phyloP scores from a whole-genome alignment of 2,113 vertebrate genomes.

The Casuarius casuarius region DNA sequence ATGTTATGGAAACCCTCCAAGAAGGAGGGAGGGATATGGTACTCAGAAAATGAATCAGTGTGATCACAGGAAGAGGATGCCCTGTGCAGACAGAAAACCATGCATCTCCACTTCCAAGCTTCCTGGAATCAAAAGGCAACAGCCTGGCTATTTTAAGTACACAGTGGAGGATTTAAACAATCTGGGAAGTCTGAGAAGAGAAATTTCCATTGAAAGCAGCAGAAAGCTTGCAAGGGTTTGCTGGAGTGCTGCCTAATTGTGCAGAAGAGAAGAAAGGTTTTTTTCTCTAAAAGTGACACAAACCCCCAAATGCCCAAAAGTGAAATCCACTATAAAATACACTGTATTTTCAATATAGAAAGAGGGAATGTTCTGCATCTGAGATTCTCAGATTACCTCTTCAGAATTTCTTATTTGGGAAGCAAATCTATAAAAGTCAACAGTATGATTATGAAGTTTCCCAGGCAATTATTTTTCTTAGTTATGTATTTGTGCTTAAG shows the following conservation, averaged over 20 bases:
- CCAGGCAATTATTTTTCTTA: neutral
- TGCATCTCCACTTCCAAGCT: neutral
- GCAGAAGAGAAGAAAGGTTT: neutral
- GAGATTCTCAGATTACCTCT: neutral
- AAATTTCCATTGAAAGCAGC: neutral
- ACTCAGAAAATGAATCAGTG: neutral
- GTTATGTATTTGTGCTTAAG: rapidly evolving
- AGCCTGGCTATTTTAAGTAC: neutral
- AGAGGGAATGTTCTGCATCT: neutral
- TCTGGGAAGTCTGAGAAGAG: neutral
- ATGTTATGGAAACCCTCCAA: neutral
- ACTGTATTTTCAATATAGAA: neutral
- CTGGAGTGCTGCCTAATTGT: neutral
- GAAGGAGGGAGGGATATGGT: neutral
- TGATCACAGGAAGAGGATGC: neutral
- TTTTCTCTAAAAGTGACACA: no score
- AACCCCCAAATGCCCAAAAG: neutral
- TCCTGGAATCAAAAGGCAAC: neutral
- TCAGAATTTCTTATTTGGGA: neutral
- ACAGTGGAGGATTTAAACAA: neutral
- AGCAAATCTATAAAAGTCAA: neutral
- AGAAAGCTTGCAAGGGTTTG: neutral
- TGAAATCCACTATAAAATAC: neutral
- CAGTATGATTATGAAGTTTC: neutral
- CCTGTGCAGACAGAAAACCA: neutral